Evolutionary conservation across 2,797 vertebrate species (phyloP).

Genomic region (Propithecus deckenii): DNA sequence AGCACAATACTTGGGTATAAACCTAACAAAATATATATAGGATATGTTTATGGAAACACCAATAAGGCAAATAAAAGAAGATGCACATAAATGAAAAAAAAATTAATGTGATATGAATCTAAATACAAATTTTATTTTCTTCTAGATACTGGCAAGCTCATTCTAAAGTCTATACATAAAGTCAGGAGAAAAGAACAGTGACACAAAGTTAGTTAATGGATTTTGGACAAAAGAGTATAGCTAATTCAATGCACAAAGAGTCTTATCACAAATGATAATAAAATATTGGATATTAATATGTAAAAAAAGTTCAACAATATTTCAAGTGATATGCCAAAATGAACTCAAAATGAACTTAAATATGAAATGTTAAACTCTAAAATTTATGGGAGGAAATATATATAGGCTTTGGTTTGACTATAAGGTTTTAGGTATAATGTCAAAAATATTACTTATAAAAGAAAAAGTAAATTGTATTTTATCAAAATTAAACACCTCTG

Average conservation of each 20-base stretch:
- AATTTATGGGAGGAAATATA: not conserved
- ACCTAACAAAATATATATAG: not conserved
- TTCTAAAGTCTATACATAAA: not conserved
- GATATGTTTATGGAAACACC: not conserved
- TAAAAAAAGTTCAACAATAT: not conserved
- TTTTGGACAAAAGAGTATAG: not conserved
- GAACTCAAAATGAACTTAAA: not conserved
- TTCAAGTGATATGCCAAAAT: too few relatives aligned
- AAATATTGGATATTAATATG: not conserved
- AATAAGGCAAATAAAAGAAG: not conserved
- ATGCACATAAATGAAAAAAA: not conserved
- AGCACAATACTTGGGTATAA: not conserved
- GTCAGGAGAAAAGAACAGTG: not conserved
- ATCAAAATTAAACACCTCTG: not conserved
- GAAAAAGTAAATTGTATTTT: not conserved
- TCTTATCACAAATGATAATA: not conserved
- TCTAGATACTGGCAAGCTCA: not conserved
- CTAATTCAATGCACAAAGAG: not conserved
- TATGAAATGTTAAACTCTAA: not conserved
- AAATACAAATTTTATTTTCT: not conserved
- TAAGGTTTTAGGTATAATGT: not conserved
- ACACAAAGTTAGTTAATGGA: not conserved
- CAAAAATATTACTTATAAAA: not conserved
- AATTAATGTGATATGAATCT: not conserved
- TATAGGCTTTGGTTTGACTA: not conserved